Conservation (phyloP, 2,113 vertebrate species). For the Macaca fascicularis region T2T-MFA8v1.1 NC_088380.1:61683001-61683500, state of each 20-base stretch:
- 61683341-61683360: background rate
- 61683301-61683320: background rate
- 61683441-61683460: background rate
- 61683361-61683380: slow-evolving; percentile 22
- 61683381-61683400: background rate
- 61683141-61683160: background rate
- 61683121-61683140: background rate
- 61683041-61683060: background rate
- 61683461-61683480: background rate
- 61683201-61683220: background rate
- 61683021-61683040: background rate
- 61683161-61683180: background rate
- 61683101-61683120: background rate
- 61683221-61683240: background rate
- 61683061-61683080: background rate
- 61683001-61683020: background rate
- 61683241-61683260: background rate
- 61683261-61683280: background rate
- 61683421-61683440: slow-evolving; percentile 9
- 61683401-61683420: slow-evolving; percentile 6
- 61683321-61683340: background rate
- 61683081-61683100: background rate
- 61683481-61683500: background rate
- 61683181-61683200: background rate
- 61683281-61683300: background rate